A percentile compares a stretch with the other conserved stretches of the same genome.
Conservation (phyloP, 2,113 vertebrate genomes). For the Brachypteracias leptosomus region DNA sequence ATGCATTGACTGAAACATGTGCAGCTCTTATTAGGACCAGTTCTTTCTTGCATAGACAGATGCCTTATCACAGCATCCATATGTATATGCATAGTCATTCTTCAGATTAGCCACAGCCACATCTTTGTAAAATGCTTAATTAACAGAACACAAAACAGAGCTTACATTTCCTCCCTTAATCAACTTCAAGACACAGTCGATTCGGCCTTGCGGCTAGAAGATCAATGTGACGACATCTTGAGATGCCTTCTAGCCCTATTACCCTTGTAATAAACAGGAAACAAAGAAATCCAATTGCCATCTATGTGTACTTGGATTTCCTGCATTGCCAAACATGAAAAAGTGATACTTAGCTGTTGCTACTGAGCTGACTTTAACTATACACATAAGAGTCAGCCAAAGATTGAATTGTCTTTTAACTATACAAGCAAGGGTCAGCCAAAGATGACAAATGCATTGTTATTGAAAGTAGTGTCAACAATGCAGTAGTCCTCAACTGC, state of each 20-base stretch:
- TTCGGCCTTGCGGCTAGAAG: slow-evolving; percentile 27
- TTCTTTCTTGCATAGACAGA: slow-evolving; percentile 6
- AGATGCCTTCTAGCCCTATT: not conserved
- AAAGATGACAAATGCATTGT: not conserved
- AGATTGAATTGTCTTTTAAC: not conserved
- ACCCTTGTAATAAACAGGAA: slow-evolving; percentile 16
- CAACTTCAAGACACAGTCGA: slow-evolving; percentile 41
- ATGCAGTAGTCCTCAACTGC: not conserved
- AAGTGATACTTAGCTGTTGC: not conserved
- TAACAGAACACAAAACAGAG: slow-evolving; percentile 54
- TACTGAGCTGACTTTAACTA: not conserved
- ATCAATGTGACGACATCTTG: slow-evolving; percentile 39
- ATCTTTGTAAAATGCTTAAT: slow-evolving; percentile 59
- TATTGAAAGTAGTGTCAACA: not conserved
- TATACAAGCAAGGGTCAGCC: not conserved
- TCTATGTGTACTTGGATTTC: not conserved
- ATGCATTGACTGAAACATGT: slow-evolving; percentile 21
- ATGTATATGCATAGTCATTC: slow-evolving; percentile 60
- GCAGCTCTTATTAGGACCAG: not conserved
- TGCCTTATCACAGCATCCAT: not conserved
- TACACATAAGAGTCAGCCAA: not conserved
- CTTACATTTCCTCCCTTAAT: slow-evolving; percentile 47
- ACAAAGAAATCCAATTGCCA: slow-evolving; percentile 13
- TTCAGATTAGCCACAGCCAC: slow-evolving; percentile 53
- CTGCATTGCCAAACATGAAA: not conserved